phyloP scores from a whole-genome alignment of 1,140 invertebrate species.

The Bombus pyrosoma region DNA sequence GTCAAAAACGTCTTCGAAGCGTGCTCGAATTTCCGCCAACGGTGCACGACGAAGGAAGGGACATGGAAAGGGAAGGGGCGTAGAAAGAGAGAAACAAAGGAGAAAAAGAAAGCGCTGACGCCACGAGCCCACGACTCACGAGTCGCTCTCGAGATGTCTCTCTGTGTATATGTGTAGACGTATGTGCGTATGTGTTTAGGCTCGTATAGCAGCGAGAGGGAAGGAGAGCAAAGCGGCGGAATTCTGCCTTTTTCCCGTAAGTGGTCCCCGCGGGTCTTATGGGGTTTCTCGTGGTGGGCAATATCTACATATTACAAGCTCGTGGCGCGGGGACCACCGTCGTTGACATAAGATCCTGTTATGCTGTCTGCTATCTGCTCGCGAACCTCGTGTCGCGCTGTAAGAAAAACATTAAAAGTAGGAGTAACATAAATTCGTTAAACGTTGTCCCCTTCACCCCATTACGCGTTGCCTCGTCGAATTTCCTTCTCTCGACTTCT shows the following conservation, averaged over 20 bases:
- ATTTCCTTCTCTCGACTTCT: constrained; percentile 11
- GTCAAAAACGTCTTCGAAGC: too few species aligned
- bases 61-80: constrained; percentile 27
- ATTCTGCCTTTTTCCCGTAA: constrained; percentile 69
- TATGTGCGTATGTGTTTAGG: not conserved
- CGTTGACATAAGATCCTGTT: constrained; percentile 77
- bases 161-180: not conserved
- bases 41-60: not conserved
- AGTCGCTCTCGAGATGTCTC: constrained; percentile 65
- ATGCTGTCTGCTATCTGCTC: constrained; percentile 73
- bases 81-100: constrained; percentile 33
- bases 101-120: constrained; percentile 63
- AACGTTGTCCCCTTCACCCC: constrained; percentile 7
- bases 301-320: constrained; percentile 74
- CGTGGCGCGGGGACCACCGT: constrained; percentile 73
- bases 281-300: constrained; percentile 70
- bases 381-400: constrained; percentile 65
- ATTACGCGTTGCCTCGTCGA: not conserved
- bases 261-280: constrained; percentile 71
- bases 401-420: constrained; percentile 73
- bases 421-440: constrained; percentile 71
- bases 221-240: constrained; percentile 7
- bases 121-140: constrained; percentile 49
- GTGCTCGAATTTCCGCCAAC: constrained; percentile 24
- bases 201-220: not conserved